Evolutionary conservation across 2,797 vertebrate species (phyloP).

Genomic region (Apodemus agrarius): DNA sequence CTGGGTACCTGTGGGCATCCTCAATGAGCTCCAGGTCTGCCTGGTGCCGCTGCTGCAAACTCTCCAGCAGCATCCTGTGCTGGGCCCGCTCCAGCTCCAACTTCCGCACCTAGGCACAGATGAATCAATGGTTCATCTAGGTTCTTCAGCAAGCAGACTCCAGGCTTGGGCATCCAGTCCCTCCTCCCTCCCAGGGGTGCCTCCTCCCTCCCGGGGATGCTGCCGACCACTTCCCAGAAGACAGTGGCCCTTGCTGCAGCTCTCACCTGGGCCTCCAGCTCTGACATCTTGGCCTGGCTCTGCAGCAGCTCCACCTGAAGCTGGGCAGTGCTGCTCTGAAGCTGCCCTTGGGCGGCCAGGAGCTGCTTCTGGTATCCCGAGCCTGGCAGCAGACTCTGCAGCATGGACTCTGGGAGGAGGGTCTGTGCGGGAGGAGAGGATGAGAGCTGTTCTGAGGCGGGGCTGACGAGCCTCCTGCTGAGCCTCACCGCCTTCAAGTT

Average conservation of each 20-base stretch:
- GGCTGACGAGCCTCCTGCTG: background rate
- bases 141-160: background rate
- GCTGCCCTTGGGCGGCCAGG: slow-evolving; percentile 74
- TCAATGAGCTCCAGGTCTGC: slow-evolving; percentile 92
- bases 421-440: background rate
- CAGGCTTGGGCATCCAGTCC: background rate
- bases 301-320: slow-evolving; percentile 84
- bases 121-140: no score
- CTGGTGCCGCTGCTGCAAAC: slow-evolving; percentile 89
- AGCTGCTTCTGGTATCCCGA: slow-evolving; percentile 69
- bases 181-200: background rate
- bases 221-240: background rate
- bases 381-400: slow-evolving; percentile 68
- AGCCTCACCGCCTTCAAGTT: background rate
- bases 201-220: background rate
- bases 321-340: slow-evolving; percentile 19
- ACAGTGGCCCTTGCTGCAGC: accelerated
- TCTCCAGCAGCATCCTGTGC: slow-evolving; percentile 89
- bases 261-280: slow-evolving; percentile 93
- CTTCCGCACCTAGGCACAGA: slow-evolving; percentile 87
- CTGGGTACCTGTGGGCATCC: slow-evolving; percentile 89
- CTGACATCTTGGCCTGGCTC: slow-evolving; percentile 87
- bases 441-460: background rate
- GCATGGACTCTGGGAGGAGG: slow-evolving; percentile 67
- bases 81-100: slow-evolving; percentile 92